Base-by-base conservation (phyloP, 1,140 invertebrate genomes). In the Thaumetopoea pityocampa region DNA sequence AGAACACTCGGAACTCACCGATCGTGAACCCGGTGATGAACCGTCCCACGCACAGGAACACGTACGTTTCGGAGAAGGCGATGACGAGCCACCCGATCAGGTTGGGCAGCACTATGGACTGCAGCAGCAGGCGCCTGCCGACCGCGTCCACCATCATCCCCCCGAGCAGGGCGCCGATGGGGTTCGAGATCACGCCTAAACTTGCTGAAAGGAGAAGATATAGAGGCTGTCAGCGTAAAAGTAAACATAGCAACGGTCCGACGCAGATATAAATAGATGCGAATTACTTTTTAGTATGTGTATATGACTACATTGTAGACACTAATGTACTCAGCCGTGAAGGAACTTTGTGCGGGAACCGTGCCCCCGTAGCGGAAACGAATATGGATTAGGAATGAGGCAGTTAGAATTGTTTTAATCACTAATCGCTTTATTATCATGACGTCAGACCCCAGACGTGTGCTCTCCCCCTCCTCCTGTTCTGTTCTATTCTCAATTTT, bases 31-130 rank as follows among this genome's bases (percentile, higher is more conserved):
- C 91, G 7, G 91, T 92, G 36, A 94, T 86, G 36, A 94, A 89
- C 58, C 93, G 85, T 6, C 92, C 92, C 2, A 88, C 67, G 57
- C 90, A 92, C 1, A 94, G 64, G 49, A 88, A 86, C 0, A 86
- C 58, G 36, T 91, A 87, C 38, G 86, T 85, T 14, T 85, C 78
- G 1, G 90, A 86, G 59, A 90, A 86, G 4, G 89, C 89, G 47
- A 94, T 92, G 20, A 91, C 80, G 0, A 93, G 58, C 92, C 93
- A 96, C 5, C 94, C 93, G 3, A 89, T 53, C 1, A 92, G 65
- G 55, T 93, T 94, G 0, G 93, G 93, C 15, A 94, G 48, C 3
- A 90, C 89, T 1, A 92, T 90, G 6, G 92, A 71, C 53, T 92
- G 88, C 14, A 96, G 88, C 0, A 93, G 89, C 2, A 88, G 80